Base-by-base conservation (phyloP, 1,140 invertebrate species). In the Globodera rostochiensis region DNA sequence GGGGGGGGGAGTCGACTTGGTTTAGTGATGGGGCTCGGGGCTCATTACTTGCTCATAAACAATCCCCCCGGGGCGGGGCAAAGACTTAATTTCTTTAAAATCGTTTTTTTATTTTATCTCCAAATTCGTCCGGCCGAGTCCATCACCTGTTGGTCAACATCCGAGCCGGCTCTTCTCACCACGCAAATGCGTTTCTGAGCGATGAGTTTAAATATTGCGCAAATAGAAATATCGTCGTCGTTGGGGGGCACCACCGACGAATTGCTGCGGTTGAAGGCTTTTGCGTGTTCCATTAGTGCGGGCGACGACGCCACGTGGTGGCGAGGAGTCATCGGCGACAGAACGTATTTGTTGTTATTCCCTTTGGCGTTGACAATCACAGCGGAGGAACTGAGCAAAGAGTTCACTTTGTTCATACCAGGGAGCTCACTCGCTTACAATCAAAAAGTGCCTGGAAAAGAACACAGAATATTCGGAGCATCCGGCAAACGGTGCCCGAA, bases 131-230 rank as follows among this genome's bases (percentile, higher is more conserved):
- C 64, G 46, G 7, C 25, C 25, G 3, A 79, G 2, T 15, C 46
- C 81, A 21, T 25, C 25, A 83, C 84, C 64, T 82, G 81, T 19
- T 49, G 49, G 69, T 83, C 82, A 36, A 82, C 25, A 36, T 83
- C 71, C 36, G 84, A 50, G 15, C 82, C 82, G 60, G 81, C 75
- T 70, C 85, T 83, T 47, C 82, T 36, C 50, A 83, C 82, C 74
- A 83, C 82, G 45, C 82, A 83, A 46, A 83, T 83, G 45, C 77
- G 66, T 15, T 81, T 86, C n/a, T 85, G 46, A 9, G 82, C 82
- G 45, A 83, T 73, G 15, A 86, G 50, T 60, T 67, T 67, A 53
- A 83, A 83, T 46, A 75, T 86, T 73, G 75, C 53, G 25, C 46
- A 36, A 71, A 71, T 9, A 6, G 69, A 71, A 47, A 64, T 64